Percentiles rank a stretch among this genome's conserved stretches.
phyloP scores from a whole-genome alignment of 2,113 vertebrate species.

The Recurvirostra avosetta region DNA sequence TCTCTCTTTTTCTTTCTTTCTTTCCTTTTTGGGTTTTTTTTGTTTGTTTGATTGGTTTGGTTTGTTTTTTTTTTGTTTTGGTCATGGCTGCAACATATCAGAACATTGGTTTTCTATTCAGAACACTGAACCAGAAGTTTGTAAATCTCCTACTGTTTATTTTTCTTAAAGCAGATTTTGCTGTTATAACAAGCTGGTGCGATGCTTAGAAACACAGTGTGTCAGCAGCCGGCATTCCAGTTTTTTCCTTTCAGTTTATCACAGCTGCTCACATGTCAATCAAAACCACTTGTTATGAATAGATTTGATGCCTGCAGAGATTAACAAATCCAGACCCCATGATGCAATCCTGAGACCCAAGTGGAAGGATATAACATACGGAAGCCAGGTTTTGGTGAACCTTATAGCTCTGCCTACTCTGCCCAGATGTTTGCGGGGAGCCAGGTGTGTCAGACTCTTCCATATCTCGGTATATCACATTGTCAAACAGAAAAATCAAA shows the following conservation, averaged over 20 bases:
- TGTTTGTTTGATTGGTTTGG: no score
- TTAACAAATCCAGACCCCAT: not conserved
- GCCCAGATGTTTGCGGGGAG: not conserved
- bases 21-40: not conserved
- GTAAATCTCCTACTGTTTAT: not conserved
- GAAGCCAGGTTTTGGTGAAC: not conserved
- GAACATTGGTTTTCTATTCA: not conserved
- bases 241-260: not conserved
- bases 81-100: not conserved
- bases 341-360: not conserved
- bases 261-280: not conserved
- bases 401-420: not conserved
- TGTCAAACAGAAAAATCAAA: not conserved
- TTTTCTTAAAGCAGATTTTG: not conserved
- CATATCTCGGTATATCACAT: fast-evolving
- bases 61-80: not conserved
- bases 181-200: not conserved
- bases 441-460: not conserved
- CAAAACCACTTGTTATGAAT: not conserved
- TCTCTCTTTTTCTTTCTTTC: no score
- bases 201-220: not conserved
- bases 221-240: not conserved
- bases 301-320: not conserved
- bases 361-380: not conserved
- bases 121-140: not conserved